Evolutionary conservation across 1,140 invertebrate genomes (phyloP).

Genomic region (Brachionus manjavacas): DNA sequence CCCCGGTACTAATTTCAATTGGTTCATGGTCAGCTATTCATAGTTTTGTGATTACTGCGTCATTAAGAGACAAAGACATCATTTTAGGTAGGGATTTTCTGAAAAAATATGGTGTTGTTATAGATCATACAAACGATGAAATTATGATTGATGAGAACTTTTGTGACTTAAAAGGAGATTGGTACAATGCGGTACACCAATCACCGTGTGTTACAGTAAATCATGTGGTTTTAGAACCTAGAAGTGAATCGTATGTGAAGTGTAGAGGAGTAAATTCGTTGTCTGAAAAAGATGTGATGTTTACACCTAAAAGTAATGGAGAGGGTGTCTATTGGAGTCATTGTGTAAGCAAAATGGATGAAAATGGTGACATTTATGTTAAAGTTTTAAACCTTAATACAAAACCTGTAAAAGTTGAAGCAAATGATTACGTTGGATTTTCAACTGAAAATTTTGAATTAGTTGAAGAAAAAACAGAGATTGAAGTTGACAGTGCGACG

Average conservation of each 20-base stretch:
- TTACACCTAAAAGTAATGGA: neutral
- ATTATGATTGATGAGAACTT: neutral
- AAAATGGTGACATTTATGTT: neutral
- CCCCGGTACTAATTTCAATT: neutral
- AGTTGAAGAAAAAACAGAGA: neutral
- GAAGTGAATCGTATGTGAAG: neutral
- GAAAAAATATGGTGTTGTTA: neutral
- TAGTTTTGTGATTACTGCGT: neutral
- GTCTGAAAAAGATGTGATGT: neutral
- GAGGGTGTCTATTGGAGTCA: neutral
- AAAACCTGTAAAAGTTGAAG: neutral
- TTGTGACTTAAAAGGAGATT: neutral
- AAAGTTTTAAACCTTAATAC: neutral
- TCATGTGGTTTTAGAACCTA: neutral
- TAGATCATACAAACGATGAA: neutral
- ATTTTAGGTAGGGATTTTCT: neutral
- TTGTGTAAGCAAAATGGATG: neutral
- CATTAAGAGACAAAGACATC: neutral
- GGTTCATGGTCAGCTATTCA: neutral
- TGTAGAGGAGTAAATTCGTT: neutral
- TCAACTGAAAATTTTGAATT: too few species aligned
- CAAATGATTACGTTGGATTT: too few species aligned
- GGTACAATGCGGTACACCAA: neutral
- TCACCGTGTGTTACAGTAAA: neutral
- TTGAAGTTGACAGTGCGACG: neutral